phyloP scores from a whole-genome alignment of 2,113 vertebrate species.

The Blennius ocellaris region DNA sequence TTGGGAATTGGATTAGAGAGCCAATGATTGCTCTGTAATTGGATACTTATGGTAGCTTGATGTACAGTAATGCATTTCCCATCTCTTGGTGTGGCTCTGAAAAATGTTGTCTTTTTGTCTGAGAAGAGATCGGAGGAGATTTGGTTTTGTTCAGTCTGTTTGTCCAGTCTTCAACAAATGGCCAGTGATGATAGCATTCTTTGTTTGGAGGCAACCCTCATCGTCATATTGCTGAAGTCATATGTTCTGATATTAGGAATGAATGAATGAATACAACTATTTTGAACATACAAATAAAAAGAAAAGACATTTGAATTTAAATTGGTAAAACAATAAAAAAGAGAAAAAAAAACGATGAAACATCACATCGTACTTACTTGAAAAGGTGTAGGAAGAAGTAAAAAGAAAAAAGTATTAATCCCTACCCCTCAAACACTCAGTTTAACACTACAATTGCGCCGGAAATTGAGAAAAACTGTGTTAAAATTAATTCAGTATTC shows the following conservation, averaged over 20 bases:
- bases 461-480: too few relatives aligned
- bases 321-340: too few relatives aligned
- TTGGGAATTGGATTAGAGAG: slow-evolving; percentile 6
- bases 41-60: slow-evolving; percentile 19
- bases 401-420: too few relatives aligned
- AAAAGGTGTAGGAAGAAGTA: too few relatives aligned
- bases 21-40: slow-evolving; percentile 15
- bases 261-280: too few relatives aligned
- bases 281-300: too few relatives aligned
- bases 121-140: background rate
- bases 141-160: background rate
- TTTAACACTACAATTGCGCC: too few relatives aligned
- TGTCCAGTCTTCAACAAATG: background rate
- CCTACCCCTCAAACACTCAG: too few relatives aligned
- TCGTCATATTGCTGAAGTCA: background rate
- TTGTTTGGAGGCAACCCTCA: background rate
- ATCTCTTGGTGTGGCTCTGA: background rate
- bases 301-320: too few relatives aligned
- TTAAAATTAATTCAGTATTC: too few relatives aligned
- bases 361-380: too few relatives aligned
- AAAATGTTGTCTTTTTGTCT: background rate
- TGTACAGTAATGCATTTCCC: background rate
- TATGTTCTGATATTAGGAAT: background rate
- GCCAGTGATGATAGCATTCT: background rate
- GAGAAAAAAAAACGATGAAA: too few relatives aligned